Percentiles rank a stretch among this genome's conserved stretches.
phyloP scores from a whole-genome alignment of 2,888 invertebrate species.

The Stenurella melanura region DNA sequence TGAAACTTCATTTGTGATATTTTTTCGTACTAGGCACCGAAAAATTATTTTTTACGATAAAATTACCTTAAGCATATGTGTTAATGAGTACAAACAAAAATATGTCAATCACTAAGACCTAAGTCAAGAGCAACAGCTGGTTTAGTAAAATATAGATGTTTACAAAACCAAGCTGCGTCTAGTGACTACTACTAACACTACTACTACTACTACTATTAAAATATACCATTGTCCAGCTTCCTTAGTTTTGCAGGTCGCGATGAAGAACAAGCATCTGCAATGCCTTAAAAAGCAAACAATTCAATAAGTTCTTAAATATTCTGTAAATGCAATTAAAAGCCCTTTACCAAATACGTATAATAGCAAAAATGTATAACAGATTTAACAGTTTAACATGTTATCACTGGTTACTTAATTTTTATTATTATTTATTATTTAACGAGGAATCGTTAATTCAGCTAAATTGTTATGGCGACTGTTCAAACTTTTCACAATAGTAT shows the following conservation, averaged over 20 bases:
- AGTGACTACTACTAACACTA: not conserved
- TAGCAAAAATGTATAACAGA: not conserved
- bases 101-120: not conserved
- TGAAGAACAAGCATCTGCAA: slow-evolving; percentile 29
- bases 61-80: not conserved
- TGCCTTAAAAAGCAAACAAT: slow-evolving; percentile 29
- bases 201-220: not conserved
- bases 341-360: not conserved
- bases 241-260: slow-evolving; percentile 17
- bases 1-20: too few relatives aligned
- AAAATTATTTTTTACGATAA: not conserved
- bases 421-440: too few relatives aligned
- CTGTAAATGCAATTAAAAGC: not conserved
- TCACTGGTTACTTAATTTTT: too few relatives aligned
- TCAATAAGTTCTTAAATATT: slow-evolving; percentile 9
- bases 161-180: not conserved
- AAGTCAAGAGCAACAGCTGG: not conserved
- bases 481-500: too few relatives aligned
- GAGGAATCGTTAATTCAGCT: too few relatives aligned
- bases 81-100: not conserved
- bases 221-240: slow-evolving; percentile 25
- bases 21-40: too few relatives aligned
- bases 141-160: not conserved
- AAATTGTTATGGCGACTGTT: too few relatives aligned
- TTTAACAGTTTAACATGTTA: too few relatives aligned